Evolutionary conservation across 2,113 vertebrate genomes (phyloP).

Genomic region (Aramus guarauna): DNA sequence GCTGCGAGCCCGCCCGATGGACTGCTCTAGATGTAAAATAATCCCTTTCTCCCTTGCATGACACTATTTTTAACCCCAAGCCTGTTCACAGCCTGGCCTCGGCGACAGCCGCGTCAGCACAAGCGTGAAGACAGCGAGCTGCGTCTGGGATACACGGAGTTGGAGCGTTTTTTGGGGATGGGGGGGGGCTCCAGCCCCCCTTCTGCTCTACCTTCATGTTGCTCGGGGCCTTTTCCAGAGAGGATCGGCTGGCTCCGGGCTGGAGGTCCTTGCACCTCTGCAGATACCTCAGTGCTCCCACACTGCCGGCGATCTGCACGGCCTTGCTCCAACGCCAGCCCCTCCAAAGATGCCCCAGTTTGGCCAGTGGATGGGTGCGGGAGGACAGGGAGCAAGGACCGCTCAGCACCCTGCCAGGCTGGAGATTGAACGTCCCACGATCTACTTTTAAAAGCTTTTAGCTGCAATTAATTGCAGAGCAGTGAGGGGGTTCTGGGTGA

Average conservation of each 20-base stretch:
- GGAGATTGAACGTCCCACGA: fast-evolving
- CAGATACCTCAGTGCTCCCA: background rate
- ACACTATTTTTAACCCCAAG: background rate
- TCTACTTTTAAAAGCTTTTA: background rate
- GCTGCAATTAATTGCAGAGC: background rate
- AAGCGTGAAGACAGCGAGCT: background rate
- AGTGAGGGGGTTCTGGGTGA: fast-evolving
- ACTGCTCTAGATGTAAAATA: background rate
- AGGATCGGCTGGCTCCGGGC: background rate
- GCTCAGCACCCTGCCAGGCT: background rate
- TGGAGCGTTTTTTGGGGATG: background rate
- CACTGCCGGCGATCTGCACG: fast-evolving
- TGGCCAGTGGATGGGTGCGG: background rate
- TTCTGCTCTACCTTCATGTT: background rate
- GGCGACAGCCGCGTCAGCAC: background rate
- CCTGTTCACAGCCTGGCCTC: background rate
- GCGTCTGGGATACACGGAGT: fast-evolving
- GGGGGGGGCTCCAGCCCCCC: background rate
- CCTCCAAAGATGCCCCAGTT: background rate
- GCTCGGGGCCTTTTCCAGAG: background rate
- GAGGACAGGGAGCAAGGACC: background rate
- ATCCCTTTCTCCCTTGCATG: background rate
- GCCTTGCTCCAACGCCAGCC: background rate
- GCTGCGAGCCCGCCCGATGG: fast-evolving
- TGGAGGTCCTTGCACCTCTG: background rate